Percentiles rank a stretch among this genome's conserved stretches.
Evolutionary conservation across 37 sponge, comb jelly and placozoan species (phyloP).

Genomic region (Geodia barretti): DNA sequence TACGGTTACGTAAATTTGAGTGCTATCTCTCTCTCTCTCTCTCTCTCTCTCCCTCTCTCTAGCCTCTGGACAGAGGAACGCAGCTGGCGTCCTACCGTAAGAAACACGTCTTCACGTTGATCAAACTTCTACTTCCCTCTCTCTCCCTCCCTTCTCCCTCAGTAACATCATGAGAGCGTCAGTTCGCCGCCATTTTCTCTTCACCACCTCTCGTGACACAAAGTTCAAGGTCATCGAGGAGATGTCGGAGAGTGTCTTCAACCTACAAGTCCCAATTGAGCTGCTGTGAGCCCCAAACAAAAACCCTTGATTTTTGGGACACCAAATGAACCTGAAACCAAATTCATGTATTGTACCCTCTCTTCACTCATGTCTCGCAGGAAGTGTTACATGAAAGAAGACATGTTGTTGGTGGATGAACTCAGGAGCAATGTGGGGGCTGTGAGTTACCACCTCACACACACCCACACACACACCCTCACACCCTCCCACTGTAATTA

Average conservation of each 20-base stretch:
- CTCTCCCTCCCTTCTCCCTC: not conserved
- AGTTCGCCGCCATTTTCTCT: conserved; percentile 33
- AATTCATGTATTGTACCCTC: no score
- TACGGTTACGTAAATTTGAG: no score
- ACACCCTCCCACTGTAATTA: conserved; percentile 1
- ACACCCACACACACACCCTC: not conserved
- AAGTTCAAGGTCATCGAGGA: conserved; percentile 73
- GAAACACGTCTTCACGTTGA: no score
- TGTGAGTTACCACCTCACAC: not conserved
- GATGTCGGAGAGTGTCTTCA: conserved; percentile 72
- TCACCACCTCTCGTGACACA: not conserved
- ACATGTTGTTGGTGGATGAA: not conserved
- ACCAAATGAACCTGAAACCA: no score
- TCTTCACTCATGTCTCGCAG: no score
- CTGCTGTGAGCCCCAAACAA: conserved; percentile 46
- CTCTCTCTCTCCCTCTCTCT: conserved; percentile 11
- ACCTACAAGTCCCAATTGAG: conserved; percentile 62
- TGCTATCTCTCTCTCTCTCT: conserved; percentile 17
- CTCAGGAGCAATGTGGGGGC: not conserved
- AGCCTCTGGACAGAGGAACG: not conserved
- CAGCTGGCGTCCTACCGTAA: not conserved
- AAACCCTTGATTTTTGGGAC: not conserved
- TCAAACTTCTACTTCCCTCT: not conserved
- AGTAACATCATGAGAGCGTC: conserved; percentile 39
- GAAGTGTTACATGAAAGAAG: not conserved